A percentile compares a stretch with the other conserved stretches of the same genome.
phyloP scores from a whole-genome alignment of 2,888 invertebrate genomes.

The Macaria liturata region DNA sequence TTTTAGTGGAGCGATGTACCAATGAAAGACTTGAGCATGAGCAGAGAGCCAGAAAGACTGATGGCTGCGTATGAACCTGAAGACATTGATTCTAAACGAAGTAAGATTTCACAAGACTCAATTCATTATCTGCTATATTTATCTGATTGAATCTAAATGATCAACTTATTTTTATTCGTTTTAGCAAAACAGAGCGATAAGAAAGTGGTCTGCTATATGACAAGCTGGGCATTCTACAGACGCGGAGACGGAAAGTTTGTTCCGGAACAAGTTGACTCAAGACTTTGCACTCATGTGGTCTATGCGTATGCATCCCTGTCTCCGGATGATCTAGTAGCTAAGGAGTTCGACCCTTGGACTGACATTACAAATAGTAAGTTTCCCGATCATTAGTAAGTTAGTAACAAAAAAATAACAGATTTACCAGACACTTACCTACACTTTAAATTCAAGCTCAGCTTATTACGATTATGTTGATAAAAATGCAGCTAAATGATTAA shows the following conservation, averaged over 20 bases:
- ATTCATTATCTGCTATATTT: too few species aligned
- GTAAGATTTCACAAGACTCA: slow-evolving; percentile 39
- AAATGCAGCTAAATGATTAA: too few species aligned
- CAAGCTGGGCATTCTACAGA: slow-evolving; percentile 95
- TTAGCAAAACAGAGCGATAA: slow-evolving; percentile 68
- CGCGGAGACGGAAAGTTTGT: slow-evolving; percentile 92
- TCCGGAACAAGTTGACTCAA: slow-evolving; percentile 91
- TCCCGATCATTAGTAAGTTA: too few species aligned
- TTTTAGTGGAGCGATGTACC: slow-evolving; percentile 58
- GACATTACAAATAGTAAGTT: slow-evolving; percentile 90
- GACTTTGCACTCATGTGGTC: slow-evolving; percentile 93
- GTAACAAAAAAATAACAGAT: background rate
- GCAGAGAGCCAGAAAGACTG: slow-evolving; percentile 48
- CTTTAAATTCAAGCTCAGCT: too few species aligned
- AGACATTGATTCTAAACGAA: slow-evolving; percentile 55
- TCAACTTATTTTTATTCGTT: slow-evolving; percentile 12
- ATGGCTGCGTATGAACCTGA: slow-evolving; percentile 26
- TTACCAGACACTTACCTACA: too few species aligned
- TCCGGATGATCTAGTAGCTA: slow-evolving; percentile 89
- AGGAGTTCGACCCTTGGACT: slow-evolving; percentile 94
- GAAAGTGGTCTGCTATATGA: slow-evolving; percentile 91
- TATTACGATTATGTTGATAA: too few species aligned
- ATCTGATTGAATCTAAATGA: too few species aligned
- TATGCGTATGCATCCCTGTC: slow-evolving; percentile 95
- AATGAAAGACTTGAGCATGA: slow-evolving; percentile 45